A percentile compares a stretch with the other conserved stretches of the same genome.
phyloP scores from a whole-genome alignment of 2,888 invertebrate genomes.

The Dryadula phaetusa region DNA sequence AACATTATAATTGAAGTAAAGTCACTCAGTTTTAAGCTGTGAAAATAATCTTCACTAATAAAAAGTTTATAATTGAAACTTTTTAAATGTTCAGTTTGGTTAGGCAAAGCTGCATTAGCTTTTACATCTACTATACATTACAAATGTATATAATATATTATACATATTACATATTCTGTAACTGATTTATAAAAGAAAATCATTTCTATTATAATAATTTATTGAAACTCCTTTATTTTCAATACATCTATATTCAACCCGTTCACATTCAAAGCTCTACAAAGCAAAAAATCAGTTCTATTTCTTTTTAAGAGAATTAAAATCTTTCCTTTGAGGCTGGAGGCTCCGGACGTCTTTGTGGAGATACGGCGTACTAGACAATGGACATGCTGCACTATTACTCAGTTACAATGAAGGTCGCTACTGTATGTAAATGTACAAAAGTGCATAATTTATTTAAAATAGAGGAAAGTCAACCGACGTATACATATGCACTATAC shows the following conservation, averaged over 20 bases:
- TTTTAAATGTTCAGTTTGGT: no score
- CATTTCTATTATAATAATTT: no score
- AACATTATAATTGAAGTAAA: no score
- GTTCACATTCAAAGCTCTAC: slow-evolving; percentile 7
- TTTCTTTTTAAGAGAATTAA: slow-evolving; percentile 38
- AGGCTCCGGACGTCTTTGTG: slow-evolving; percentile 30
- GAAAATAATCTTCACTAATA: no score
- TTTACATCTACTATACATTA: no score
- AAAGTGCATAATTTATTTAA: background rate
- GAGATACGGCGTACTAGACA: slow-evolving; percentile 24
- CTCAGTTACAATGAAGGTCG: background rate
- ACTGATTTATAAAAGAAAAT: no score
- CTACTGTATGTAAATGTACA: slow-evolving; percentile 18
- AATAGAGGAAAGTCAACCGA: background rate
- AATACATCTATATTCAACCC: slow-evolving; percentile 23
- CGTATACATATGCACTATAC: no score
- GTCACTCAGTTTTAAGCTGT: no score
- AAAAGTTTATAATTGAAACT: no score
- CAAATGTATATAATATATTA: no score
- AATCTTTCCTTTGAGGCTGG: slow-evolving; percentile 40
- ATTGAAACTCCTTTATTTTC: background rate
- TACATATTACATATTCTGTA: no score
- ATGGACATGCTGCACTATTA: slow-evolving; percentile 22
- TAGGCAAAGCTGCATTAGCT: no score
- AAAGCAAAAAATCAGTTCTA: slow-evolving; percentile 22